A percentile compares a stretch with the other conserved stretches of the same genome.
Evolutionary conservation across 2,113 vertebrate species (phyloP).

Genomic region (Upupa epops): DNA sequence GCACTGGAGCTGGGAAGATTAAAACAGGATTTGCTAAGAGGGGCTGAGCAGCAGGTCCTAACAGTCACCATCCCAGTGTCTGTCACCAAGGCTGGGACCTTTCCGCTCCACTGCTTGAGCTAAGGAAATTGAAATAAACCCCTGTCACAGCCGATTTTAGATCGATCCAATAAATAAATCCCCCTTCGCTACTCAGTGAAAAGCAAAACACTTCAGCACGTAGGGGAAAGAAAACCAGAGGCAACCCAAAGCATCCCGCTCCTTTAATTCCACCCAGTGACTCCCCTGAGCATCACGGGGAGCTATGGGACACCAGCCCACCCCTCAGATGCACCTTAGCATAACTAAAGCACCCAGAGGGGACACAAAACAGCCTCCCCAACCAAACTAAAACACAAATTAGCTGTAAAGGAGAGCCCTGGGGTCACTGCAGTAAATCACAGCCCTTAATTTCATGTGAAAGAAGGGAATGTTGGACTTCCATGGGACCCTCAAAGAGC

Average conservation of each 20-base stretch:
- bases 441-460: conserved; percentile 23
- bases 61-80: background rate
- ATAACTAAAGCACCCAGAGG: background rate
- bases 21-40: background rate
- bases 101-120: background rate
- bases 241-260: background rate
- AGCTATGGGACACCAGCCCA: background rate
- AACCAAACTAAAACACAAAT: background rate
- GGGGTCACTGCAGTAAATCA: conserved; percentile 28
- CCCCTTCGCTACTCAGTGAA: background rate
- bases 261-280: background rate
- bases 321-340: background rate
- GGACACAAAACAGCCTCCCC: background rate
- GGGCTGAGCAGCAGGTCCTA: background rate
- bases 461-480: conserved; percentile 18
- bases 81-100: background rate
- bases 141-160: background rate
- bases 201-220: background rate
- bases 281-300: background rate
- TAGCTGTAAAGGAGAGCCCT: background rate
- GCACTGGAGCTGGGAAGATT: background rate
- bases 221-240: background rate
- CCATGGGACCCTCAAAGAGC: conserved; percentile 12
- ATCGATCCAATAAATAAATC: background rate
- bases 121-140: too few relatives aligned